phyloP scores from a whole-genome alignment of 2,888 invertebrate species.

The Dorcus parallelipipedus region DNA sequence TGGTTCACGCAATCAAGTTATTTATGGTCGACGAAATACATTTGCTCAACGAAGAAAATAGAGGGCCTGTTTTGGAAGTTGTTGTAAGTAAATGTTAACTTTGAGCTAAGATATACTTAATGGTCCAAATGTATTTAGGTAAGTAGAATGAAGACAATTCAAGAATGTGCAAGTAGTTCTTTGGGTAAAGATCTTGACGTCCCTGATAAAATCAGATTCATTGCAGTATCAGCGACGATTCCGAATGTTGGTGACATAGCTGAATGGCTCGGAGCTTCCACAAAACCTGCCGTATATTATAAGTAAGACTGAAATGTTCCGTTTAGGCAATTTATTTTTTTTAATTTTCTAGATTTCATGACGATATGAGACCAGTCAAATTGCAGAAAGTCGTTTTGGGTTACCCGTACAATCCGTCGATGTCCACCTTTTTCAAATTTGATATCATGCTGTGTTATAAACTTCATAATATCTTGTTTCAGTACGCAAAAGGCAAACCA shows the following conservation, averaged over 20 bases:
- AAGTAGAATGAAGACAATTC: conserved; percentile 73
- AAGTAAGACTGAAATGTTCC: conserved; percentile 46
- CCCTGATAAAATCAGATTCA: conserved; percentile 54
- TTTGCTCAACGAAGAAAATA: conserved; percentile 64
- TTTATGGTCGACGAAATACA: conserved; percentile 79
- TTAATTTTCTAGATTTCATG: conserved; percentile 57
- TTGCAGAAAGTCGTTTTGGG: conserved; percentile 71
- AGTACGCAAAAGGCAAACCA: conserved; percentile 70
- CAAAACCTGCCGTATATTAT: conserved; percentile 53
- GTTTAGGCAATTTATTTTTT: background rate
- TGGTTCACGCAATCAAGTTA: conserved; percentile 62
- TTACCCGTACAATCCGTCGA: conserved; percentile 57
- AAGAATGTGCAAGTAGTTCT: conserved; percentile 35
- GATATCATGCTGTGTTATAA: conserved; percentile 76
- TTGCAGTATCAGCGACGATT: conserved; percentile 77
- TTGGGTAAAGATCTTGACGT: background rate
- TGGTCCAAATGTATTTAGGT: conserved; percentile 30
- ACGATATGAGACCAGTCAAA: conserved; percentile 70
- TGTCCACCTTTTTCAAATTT: conserved; percentile 66
- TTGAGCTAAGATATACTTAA: background rate
- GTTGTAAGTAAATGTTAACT: conserved; percentile 55
- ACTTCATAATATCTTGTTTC: conserved; percentile 63
- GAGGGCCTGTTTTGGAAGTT: conserved; percentile 76
- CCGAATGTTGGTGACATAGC: conserved; percentile 75
- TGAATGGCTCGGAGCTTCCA: conserved; percentile 60